These are phyloP conservation scores for Amiota communis DNA, from an alignment of 2,888 invertebrate genomes.

Conservation along the genomic window DNA sequence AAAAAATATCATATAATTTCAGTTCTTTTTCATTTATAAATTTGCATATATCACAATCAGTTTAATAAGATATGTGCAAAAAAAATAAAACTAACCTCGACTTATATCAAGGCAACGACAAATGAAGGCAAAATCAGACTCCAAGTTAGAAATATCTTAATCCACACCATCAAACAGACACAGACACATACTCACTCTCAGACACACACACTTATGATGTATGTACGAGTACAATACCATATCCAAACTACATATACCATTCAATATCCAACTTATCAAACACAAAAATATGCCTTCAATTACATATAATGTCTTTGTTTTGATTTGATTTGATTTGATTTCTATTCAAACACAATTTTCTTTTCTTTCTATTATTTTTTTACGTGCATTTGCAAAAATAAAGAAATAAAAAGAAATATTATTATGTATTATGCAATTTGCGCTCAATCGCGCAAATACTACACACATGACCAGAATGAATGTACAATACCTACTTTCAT, in stretches of 20 bases:
- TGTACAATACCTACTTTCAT: too few species aligned
- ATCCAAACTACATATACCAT: neutral
- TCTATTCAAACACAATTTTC: too few species aligned
- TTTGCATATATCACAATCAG: too few species aligned
- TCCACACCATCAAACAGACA: neutral
- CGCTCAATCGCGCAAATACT: slow-evolving; percentile 28
- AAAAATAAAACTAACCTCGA: neutral
- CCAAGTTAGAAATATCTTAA: neutral
- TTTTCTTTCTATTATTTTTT: neutral
- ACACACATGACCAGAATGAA: too few species aligned
- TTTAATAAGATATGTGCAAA: too few species aligned
- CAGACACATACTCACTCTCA: neutral
- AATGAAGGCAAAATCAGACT: neutral
- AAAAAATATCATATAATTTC: too few species aligned
- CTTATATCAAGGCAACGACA: neutral
- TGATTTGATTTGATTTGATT: too few species aligned
- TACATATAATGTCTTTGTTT: too few species aligned
- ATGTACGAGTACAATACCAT: neutral
- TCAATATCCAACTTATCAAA: neutral
- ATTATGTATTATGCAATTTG: slow-evolving; percentile 35
- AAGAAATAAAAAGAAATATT: slow-evolving; percentile 14
- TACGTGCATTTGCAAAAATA: slow-evolving; percentile 11
- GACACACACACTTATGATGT: too few species aligned
- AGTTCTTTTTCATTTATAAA: too few species aligned
- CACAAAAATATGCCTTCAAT: neutral